These are phyloP conservation scores for Nyctibius grandis DNA, from an alignment of 2,797 vertebrate genomes.

Conservation along the genomic window DNA sequence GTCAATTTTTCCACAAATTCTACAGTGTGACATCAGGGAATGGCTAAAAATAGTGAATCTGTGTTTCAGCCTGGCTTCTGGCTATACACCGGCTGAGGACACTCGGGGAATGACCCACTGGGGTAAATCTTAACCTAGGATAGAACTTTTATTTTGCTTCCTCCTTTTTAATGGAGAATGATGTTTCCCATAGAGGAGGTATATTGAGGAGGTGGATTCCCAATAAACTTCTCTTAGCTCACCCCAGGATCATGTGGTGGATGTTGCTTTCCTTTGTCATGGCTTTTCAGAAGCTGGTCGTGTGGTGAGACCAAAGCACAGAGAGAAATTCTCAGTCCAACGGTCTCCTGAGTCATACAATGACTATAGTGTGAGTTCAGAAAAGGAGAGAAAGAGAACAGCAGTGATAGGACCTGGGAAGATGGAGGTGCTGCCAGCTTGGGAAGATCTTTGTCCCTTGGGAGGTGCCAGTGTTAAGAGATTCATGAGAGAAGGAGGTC, in stretches of 20 bases:
- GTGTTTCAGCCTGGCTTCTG: background rate
- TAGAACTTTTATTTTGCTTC: background rate
- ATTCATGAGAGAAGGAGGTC: background rate
- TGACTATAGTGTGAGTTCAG: background rate
- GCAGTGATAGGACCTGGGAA: background rate
- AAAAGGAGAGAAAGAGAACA: background rate
- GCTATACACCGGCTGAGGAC: background rate
- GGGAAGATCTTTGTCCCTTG: background rate
- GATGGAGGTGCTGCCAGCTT: background rate
- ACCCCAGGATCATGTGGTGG: rapidly evolving
- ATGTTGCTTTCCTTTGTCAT: background rate
- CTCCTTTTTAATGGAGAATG: background rate
- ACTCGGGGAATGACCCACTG: background rate
- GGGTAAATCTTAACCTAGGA: background rate
- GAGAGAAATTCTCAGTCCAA: background rate
- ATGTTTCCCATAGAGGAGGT: background rate
- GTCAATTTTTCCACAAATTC: background rate
- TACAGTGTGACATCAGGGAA: background rate
- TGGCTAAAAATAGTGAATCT: background rate
- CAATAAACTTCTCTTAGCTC: background rate
- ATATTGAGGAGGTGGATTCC: background rate
- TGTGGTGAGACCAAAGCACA: background rate
- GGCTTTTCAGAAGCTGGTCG: background rate
- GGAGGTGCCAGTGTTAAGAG: background rate
- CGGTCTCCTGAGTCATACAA: background rate